Percentiles rank a stretch among this genome's conserved stretches.
Conservation (phyloP, 2,888 invertebrate species). For the Drosophila multiciliata region DNA sequence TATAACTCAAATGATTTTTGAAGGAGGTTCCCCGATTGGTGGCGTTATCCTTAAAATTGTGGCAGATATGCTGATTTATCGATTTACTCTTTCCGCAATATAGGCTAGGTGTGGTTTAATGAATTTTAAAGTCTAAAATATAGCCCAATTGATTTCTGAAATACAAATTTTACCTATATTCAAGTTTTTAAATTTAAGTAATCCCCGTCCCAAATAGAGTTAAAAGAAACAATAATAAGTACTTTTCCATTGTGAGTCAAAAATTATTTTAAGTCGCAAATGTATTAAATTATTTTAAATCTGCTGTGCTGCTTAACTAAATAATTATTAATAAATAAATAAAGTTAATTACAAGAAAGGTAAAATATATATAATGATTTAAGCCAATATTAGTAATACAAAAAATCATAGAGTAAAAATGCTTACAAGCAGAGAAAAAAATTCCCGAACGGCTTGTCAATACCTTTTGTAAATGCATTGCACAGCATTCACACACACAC, state of each 20-base stretch:
- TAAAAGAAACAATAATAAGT: not conserved
- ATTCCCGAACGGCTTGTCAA: not conserved
- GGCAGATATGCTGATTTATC: too few relatives aligned
- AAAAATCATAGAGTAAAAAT: not conserved
- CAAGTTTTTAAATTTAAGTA: not conserved
- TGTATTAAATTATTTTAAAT: not conserved
- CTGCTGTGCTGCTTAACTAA: not conserved
- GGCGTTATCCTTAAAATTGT: too few relatives aligned
- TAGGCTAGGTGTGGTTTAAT: not conserved
- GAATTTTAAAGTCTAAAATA: too few relatives aligned
- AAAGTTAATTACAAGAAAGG: not conserved
- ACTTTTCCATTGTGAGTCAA: not conserved
- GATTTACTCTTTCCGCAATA: too few relatives aligned
- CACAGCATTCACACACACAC: slow-evolving; percentile 12
- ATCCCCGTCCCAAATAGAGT: not conserved
- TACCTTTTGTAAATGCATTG: slow-evolving; percentile 16
- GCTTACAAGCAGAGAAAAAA: not conserved
- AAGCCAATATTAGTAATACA: not conserved
- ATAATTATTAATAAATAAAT: not conserved
- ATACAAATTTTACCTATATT: too few relatives aligned
- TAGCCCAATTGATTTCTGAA: not conserved
- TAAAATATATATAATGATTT: not conserved
- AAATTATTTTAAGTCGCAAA: not conserved
- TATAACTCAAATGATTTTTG: too few relatives aligned
- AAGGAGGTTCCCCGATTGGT: too few relatives aligned